phyloP scores from a whole-genome alignment of 2,888 invertebrate genomes.

The Spisula subtruncata region DNA sequence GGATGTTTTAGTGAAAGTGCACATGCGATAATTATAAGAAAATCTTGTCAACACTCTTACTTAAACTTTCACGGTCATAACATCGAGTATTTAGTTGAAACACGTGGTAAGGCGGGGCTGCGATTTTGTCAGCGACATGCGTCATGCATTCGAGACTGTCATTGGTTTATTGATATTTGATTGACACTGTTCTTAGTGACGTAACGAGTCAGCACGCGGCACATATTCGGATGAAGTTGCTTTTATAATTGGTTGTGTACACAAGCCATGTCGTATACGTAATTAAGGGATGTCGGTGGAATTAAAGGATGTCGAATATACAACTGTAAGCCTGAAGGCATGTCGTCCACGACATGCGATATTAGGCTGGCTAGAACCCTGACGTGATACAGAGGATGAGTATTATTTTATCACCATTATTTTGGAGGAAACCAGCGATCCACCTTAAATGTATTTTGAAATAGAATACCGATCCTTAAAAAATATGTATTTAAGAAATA shows the following conservation, averaged over 20 bases:
- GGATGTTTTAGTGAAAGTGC: neutral
- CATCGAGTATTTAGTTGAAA: neutral
- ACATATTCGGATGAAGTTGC: too few relatives aligned
- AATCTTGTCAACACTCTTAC: neutral
- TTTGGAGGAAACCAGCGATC: constrained; percentile 1
- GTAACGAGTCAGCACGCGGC: too few relatives aligned
- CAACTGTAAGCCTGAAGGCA: neutral
- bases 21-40: neutral
- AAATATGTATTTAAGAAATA: neutral
- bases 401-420: neutral
- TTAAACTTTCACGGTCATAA: neutral
- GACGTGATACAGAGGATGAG: neutral
- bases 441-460: constrained; percentile 1
- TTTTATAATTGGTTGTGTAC: too few relatives aligned
- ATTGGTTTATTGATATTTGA: too few relatives aligned
- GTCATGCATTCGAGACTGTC: too few relatives aligned
- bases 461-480: neutral
- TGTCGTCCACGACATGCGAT: neutral
- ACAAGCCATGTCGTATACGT: too few relatives aligned
- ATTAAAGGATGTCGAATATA: constrained; percentile 1
- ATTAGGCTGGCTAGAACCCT: neutral
- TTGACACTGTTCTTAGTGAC: too few relatives aligned
- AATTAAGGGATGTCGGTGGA: neutral
- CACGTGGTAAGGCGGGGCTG: neutral
- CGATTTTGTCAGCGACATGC: too few relatives aligned